These are phyloP conservation scores for Amiota minor DNA, from an alignment of 2,888 invertebrate species.

Conservation along the genomic window DNA sequence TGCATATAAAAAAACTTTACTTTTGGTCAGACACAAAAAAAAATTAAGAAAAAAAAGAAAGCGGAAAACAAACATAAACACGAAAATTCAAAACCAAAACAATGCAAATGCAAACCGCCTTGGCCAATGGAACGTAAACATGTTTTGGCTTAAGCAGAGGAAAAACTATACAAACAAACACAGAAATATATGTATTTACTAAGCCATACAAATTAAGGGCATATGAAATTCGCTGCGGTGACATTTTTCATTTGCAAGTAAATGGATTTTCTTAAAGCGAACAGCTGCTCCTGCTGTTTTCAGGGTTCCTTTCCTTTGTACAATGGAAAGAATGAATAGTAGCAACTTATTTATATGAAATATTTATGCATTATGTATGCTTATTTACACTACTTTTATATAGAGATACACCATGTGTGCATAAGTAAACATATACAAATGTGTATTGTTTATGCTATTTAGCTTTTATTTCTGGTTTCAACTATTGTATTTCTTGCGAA, in stretches of 20 bases:
- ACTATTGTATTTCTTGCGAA: neutral
- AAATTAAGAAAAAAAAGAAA: neutral
- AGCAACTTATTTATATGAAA: too few species aligned
- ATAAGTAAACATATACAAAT: neutral
- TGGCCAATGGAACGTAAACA: neutral
- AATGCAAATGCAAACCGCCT: slow-evolving; percentile 12
- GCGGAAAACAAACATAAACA: neutral
- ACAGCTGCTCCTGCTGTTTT: neutral
- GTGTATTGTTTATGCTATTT: neutral
- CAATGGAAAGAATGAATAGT: too few species aligned
- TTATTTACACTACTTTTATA: neutral
- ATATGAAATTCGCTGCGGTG: slow-evolving; percentile 1
- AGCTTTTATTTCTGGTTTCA: neutral
- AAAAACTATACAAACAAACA: neutral
- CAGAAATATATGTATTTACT: neutral
- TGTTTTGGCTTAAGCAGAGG: neutral
- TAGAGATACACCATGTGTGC: neutral
- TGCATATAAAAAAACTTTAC: too few species aligned
- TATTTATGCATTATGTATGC: too few species aligned
- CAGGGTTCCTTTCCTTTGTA: too few species aligned
- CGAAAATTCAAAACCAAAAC: neutral
- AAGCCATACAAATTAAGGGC: neutral
- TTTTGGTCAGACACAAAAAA: neutral
- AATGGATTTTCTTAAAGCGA: slow-evolving; percentile 2
- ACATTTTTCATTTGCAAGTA: slow-evolving; percentile 18